Evolutionary conservation across 1,140 invertebrate genomes (phyloP), one percentile per base, ranked within the genome.

Genomic region (Nylanderia fulva): DNA sequence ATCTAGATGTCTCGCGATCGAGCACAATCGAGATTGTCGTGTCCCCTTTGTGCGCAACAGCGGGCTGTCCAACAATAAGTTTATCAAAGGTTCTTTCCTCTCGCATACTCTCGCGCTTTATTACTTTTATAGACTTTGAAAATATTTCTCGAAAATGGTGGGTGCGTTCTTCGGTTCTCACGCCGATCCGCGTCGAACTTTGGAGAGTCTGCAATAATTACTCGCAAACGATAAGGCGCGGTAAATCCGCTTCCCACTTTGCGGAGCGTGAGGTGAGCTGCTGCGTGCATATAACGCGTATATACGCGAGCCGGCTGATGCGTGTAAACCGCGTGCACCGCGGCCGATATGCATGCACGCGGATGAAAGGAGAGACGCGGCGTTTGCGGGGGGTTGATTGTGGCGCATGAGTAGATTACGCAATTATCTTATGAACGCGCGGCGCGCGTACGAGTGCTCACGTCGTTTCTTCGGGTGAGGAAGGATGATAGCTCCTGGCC

Each of bases 391-490:
- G 89, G 90, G 89, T 92, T 91, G 91, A 92, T 92, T 88, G 90
- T 90, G 89, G 89, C 85, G 88, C 84, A 85, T 84, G 86, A 91
- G 91, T 91, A 90, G 89, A 92, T 93, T 93, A 92, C 91, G 88
- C 92, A 92, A 93, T 93, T 93, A 93, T 92, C 92, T 93, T 93
- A 93, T 92, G 90, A 93, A 92, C 69, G 52, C 88, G 90, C 85
- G 82, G 88, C 87, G 89, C 85, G 89, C 79, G 79, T 91, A 91
- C 86, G 76, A 91, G 86, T 88, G 85, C 85, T 90, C 90, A 85
- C 86, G 86, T 24, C 58, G 87, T 48, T 48, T 15, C 86, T 72
- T 85, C 88, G 83, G 74, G 82, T 85, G 63, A 69, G 79, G 61
- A 85, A 88, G 64, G 89, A 86, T 86, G 82, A 86, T 87, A 77